Evolutionary conservation across 1,140 invertebrate genomes (phyloP).

Genomic region (Heliconius hermathena): DNA sequence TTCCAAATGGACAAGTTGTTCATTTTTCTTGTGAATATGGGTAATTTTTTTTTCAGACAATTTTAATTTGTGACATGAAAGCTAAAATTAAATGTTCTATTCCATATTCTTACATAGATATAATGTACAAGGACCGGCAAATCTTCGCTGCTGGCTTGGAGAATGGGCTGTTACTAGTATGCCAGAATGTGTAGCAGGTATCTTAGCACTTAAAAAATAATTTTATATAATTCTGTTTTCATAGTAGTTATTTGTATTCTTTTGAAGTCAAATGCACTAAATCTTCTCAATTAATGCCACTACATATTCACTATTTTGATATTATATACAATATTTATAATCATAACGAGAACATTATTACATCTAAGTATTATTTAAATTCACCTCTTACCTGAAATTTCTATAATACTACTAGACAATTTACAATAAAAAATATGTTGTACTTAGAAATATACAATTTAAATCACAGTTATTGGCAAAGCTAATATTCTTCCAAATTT

Average conservation of each 20-base stretch:
- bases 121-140: constrained; percentile 86
- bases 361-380: neutral
- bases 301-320: too few species aligned
- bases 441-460: neutral
- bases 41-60: constrained; percentile 42
- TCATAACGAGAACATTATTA: neutral
- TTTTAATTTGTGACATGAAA: neutral
- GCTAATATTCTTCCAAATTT: neutral
- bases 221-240: neutral
- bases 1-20: constrained; percentile 84
- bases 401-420: neutral
- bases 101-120: constrained; percentile 68
- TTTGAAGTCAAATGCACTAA: neutral
- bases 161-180: constrained; percentile 88
- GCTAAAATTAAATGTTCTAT: neutral
- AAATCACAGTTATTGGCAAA: neutral
- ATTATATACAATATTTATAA: neutral
- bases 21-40: constrained; percentile 86
- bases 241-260: neutral
- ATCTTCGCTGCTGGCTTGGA: constrained; percentile 89
- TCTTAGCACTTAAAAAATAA: neutral
- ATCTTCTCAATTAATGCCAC: too few species aligned
- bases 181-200: constrained; percentile 89
- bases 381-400: neutral
- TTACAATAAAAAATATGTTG: neutral